A percentile compares a stretch with the other conserved stretches of the same genome.
These are phyloP conservation scores for Proctacanthus coquilletti DNA, from an alignment of 1,140 invertebrate genomes.

Conservation along the genomic window DNA sequence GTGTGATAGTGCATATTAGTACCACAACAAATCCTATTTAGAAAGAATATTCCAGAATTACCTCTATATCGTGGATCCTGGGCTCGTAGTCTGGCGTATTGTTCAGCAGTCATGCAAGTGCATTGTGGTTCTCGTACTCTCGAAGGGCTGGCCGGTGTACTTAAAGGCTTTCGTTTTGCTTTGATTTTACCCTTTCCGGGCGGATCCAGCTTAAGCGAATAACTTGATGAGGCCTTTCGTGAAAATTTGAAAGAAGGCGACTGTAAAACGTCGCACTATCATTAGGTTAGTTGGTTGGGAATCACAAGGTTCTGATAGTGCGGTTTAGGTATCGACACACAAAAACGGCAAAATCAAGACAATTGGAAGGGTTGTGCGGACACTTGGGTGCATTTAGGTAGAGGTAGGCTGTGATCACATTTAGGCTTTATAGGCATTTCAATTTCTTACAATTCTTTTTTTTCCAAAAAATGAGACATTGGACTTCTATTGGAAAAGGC, in stretches of 20 bases:
- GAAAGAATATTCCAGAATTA: slow-evolving; percentile 6
- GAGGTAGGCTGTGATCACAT: too few relatives aligned
- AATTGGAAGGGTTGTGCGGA: too few relatives aligned
- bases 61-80: slow-evolving; percentile 69
- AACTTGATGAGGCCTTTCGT: slow-evolving; percentile 89
- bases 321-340: too few relatives aligned
- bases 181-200: slow-evolving; percentile 73
- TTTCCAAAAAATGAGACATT: too few relatives aligned
- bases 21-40: not conserved
- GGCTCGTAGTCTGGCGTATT: slow-evolving; percentile 66
- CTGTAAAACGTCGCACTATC: slow-evolving; percentile 58
- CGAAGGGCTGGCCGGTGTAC: slow-evolving; percentile 86
- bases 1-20: slow-evolving; percentile 8
- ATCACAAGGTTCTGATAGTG: slow-evolving; percentile 31
- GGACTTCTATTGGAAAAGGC: too few relatives aligned
- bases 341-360: too few relatives aligned
- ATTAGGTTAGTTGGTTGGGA: slow-evolving; percentile 34
- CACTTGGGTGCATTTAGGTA: too few relatives aligned
- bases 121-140: slow-evolving; percentile 75
- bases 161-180: slow-evolving; percentile 72
- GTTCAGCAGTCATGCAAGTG: slow-evolving; percentile 88
- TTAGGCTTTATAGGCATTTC: too few relatives aligned
- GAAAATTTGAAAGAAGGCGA: slow-evolving; percentile 95
- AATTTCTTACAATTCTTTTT: too few relatives aligned
- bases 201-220: slow-evolving; percentile 83